phyloP scores from a whole-genome alignment of 2,113 vertebrate genomes.

The Corythoichthys haematopterus region DNA sequence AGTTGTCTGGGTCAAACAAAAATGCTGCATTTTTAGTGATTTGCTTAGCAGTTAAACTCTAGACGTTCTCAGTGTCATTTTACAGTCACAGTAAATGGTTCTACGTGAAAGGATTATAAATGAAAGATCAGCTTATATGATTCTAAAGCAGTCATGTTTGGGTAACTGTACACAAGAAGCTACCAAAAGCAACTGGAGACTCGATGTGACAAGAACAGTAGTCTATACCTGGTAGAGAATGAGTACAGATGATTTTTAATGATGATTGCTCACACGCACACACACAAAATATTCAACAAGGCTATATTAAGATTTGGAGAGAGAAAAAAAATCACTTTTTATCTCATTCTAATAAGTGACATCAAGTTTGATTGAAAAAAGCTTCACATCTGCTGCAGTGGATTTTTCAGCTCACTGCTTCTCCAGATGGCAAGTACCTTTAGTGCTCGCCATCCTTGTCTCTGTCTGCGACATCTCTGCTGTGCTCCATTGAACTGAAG shows the following conservation, averaged over 20 bases:
- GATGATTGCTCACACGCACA: constrained; percentile 4
- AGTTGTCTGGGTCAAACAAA: not conserved
- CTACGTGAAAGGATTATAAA: too few relatives aligned
- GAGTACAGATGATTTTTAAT: not conserved
- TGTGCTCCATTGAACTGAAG: constrained; percentile 20
- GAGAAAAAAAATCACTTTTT: constrained; percentile 5
- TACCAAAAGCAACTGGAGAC: not conserved
- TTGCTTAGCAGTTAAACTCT: too few relatives aligned
- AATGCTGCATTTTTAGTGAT: not conserved
- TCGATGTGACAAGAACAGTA: not conserved
- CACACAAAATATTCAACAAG: constrained; percentile 3
- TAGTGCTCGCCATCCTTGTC: constrained; percentile 47
- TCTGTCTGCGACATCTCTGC: constrained; percentile 39
- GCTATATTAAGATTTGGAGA: not conserved
- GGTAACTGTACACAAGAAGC: too few relatives aligned
- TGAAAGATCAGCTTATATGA: too few relatives aligned
- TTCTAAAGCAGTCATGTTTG: too few relatives aligned
- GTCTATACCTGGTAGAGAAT: not conserved
- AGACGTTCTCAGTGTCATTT: too few relatives aligned
- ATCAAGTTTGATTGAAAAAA: constrained; percentile 33
- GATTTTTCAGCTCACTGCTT: constrained; percentile 51
- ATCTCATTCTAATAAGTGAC: constrained; percentile 17
- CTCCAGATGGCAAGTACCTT: constrained; percentile 61
- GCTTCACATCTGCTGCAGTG: constrained; percentile 37
- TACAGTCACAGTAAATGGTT: too few relatives aligned